Base-by-base conservation (phyloP, 2,888 invertebrate genomes). In the Neelides folsomi region DNA sequence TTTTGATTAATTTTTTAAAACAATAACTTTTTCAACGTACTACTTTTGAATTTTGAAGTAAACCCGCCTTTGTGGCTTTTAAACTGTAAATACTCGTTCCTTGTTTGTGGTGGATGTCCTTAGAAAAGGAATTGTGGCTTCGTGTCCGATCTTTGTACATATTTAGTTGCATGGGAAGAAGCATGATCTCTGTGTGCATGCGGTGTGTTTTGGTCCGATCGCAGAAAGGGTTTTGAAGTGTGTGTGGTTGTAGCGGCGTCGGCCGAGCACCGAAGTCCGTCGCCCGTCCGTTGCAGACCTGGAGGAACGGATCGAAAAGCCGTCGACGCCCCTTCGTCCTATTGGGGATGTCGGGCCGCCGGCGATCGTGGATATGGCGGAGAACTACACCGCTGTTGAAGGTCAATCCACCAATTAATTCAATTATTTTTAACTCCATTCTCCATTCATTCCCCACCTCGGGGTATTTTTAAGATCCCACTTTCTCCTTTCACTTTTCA, bases 361-460 rank as follows among this genome's bases (percentile, higher is more conserved):
- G 39, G 79, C 79, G 63, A 93, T 94, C 70, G 82, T 92, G 63
- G 90, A 92, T 71, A 84, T 88, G 42, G 87, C 92, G 71, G 89
- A 92, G 70, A 94, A 86, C 69, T 93, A 95, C 73, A 86, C 93
- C 43, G 92, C 92, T 54, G 84, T 90, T 72, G 97, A 97, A 83
- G 94, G 95, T 93, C 63, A 54, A 64, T 10, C 19, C 13, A 27
- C 9, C 10, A 12, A 39, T 15, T 37, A 15, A 19, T n/a, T 15
- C 20, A 37, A 16, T 47, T 36, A 47, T 47, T 13, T 48, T n/a
- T 40, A 34, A 47, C 16, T 36, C 27, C 27, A 27, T 27, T 27
- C 27, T 27, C 27, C 27, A 27, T 27, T 27, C 27, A 27, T 27
- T 27, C 27, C 7, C 27, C 27, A 27, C 27, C 27, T 27, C 27